Percentiles rank a stretch among this genome's conserved stretches.
These are phyloP conservation scores for Cetoscarus ocellatus DNA, from an alignment of 2,797 vertebrate genomes.

Conservation along the genomic window DNA sequence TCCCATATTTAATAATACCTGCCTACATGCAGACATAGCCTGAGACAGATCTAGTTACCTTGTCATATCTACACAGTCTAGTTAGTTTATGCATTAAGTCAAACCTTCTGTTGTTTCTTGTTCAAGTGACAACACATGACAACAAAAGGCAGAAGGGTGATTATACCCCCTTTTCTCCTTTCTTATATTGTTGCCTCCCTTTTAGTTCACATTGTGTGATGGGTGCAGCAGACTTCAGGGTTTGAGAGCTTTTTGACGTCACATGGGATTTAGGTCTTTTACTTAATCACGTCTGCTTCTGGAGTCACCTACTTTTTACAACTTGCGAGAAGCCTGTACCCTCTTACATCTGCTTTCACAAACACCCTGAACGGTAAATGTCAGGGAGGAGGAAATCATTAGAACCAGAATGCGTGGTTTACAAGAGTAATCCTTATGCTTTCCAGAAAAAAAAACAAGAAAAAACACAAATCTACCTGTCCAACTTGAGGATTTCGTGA, in stretches of 20 bases:
- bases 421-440: conserved; percentile 26
- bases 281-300: conserved; percentile 57
- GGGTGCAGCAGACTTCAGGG: conserved; percentile 15
- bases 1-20: too few species aligned
- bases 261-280: conserved; percentile 55
- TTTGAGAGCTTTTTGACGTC: conserved; percentile 52
- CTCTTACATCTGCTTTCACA: not conserved
- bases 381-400: conserved; percentile 15
- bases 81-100: too few species aligned
- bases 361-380: not conserved
- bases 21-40: too few species aligned
- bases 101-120: too few species aligned
- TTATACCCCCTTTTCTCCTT: too few species aligned
- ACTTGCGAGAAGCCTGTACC: conserved; percentile 21
- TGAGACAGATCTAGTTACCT: too few species aligned
- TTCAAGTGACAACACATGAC: too few species aligned
- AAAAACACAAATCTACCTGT: conserved; percentile 24
- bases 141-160: too few species aligned
- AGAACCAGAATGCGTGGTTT: conserved; percentile 15
- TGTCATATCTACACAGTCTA: too few species aligned
- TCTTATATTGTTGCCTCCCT: too few species aligned
- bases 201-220: too few species aligned
- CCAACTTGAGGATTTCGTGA: conserved; percentile 37
- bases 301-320: conserved; percentile 35
- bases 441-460: conserved; percentile 1